Percentiles rank a stretch among this genome's conserved stretches.
These are phyloP conservation scores for Stenchaetothrips biformis DNA, from an alignment of 2,888 invertebrate species.

Conservation along the genomic window DNA sequence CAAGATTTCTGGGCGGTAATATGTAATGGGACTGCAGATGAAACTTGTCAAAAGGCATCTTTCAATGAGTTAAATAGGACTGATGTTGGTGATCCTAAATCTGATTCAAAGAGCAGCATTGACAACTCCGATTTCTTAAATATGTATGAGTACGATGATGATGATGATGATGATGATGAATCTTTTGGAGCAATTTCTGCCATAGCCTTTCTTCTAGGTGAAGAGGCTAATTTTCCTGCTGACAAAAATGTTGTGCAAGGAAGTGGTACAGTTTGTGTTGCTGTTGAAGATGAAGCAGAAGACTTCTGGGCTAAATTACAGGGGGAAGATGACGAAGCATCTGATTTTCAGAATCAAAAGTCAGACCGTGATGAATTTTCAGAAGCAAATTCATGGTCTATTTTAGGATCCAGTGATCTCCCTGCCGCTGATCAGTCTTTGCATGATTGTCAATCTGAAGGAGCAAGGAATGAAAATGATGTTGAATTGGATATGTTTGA, in stretches of 20 bases:
- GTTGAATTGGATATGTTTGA: not conserved
- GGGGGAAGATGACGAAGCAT: not conserved
- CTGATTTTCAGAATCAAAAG: not conserved
- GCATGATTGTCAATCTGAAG: not conserved
- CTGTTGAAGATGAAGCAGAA: not conserved
- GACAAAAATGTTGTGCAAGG: too few species aligned
- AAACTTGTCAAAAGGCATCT: too few species aligned
- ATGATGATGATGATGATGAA: not conserved
- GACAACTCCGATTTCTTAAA: too few species aligned
- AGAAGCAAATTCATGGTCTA: not conserved
- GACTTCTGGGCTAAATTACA: constrained; percentile 4
- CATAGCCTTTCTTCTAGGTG: not conserved
- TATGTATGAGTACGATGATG: not conserved
- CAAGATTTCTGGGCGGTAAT: constrained; percentile 6
- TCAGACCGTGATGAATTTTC: not conserved
- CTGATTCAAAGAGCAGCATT: too few species aligned
- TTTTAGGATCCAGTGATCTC: not conserved
- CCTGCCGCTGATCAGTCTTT: not conserved
- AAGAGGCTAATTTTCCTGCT: not conserved
- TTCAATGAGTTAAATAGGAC: too few species aligned
- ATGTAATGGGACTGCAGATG: too few species aligned
- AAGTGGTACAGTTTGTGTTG: not conserved
- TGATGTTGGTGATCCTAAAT: too few species aligned
- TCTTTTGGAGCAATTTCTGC: not conserved
- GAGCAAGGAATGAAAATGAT: not conserved